These are phyloP conservation scores for Sinohyriopsis cumingii DNA, from an alignment of 2,888 invertebrate genomes.

Conservation along the genomic window DNA sequence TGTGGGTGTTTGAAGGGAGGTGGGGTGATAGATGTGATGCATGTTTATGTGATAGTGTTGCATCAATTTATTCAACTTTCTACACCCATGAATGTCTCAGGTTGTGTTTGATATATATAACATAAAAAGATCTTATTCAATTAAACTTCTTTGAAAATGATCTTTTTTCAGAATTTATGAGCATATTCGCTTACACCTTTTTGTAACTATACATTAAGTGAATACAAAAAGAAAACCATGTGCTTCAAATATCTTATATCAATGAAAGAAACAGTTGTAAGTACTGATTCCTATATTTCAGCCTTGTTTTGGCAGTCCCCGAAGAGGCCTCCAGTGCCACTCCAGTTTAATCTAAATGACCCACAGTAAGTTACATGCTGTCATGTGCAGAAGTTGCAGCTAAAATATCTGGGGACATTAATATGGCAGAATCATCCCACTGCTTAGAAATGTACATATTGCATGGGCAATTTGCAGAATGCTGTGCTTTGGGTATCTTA, in stretches of 20 bases:
- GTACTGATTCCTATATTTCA: slow-evolving; percentile 33
- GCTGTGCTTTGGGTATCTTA: too few species aligned
- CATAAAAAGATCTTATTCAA: background rate
- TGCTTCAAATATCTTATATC: too few species aligned
- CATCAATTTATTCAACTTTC: background rate
- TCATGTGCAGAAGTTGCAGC: too few species aligned
- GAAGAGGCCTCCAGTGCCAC: slow-evolving; percentile 69
- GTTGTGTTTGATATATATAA: background rate
- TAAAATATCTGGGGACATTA: too few species aligned
- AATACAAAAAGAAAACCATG: too few species aligned
- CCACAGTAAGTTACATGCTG: slow-evolving; percentile 54
- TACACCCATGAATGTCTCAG: background rate
- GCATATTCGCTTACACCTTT: too few species aligned
- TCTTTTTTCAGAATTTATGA: background rate
- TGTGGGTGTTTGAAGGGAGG: too few species aligned
- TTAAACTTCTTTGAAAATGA: background rate
- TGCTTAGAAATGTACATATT: too few species aligned
- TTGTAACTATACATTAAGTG: too few species aligned
- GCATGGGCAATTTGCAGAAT: too few species aligned
- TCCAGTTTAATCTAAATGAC: slow-evolving; percentile 63
- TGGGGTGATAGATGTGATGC: background rate
- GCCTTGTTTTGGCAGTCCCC: slow-evolving; percentile 72
- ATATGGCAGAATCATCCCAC: too few species aligned
- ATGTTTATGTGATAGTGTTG: background rate
- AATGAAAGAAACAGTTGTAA: too few species aligned